Percentiles rank a stretch among this genome's conserved stretches.
phyloP scores from a whole-genome alignment of 2,888 invertebrate species.

The Diachrysia chrysitis region DNA sequence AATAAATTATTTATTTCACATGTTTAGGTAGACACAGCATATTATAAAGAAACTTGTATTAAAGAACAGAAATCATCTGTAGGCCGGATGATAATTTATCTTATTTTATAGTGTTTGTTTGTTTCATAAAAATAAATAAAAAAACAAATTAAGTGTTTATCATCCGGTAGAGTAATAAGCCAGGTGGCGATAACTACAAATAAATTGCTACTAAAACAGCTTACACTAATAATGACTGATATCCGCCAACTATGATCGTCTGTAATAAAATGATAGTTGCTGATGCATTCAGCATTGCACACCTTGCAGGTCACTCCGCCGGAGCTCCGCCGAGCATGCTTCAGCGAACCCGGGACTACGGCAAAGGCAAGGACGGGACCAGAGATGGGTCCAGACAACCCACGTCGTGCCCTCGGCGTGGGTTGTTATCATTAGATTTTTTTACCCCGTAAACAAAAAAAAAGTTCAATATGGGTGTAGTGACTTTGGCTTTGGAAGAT shows the following conservation, averaged over 20 bases:
- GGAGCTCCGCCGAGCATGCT: no score
- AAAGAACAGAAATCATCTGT: not conserved
- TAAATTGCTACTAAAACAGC: not conserved
- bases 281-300: not conserved
- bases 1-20: not conserved
- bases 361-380: no score
- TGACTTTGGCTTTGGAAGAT: not conserved
- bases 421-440: no score
- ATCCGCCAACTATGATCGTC: not conserved
- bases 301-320: not conserved
- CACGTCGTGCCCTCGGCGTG: no score
- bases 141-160: no score
- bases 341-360: no score
- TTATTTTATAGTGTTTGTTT: no score
- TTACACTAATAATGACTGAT: slow-evolving; percentile 1
- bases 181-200: not conserved
- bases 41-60: not conserved
- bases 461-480: not conserved
- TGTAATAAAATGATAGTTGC: not conserved
- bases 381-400: no score
- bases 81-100: not conserved
- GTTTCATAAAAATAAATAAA: no score
- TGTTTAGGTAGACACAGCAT: slow-evolving; percentile 7
- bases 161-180: no score
- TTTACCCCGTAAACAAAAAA: no score